Percentiles rank a stretch among this genome's conserved stretches.
These are phyloP conservation scores for Ctena decussata DNA, from an alignment of 2,888 invertebrate species.

Conservation along the genomic window DNA sequence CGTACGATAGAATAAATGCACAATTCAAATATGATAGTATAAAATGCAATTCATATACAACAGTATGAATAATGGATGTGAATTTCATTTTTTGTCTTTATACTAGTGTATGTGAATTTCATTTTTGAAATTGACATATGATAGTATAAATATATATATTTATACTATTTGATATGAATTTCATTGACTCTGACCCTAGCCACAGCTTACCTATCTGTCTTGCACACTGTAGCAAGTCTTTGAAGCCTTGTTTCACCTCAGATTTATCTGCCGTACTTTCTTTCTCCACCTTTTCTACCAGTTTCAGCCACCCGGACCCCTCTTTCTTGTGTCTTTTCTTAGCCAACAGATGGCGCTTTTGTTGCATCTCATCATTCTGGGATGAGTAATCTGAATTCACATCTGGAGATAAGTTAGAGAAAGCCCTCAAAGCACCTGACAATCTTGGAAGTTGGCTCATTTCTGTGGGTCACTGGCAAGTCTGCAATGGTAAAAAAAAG, in stretches of 20 bases:
- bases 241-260: conserved; percentile 70
- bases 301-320: conserved; percentile 75
- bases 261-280: conserved; percentile 64
- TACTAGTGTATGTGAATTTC: too few relatives aligned
- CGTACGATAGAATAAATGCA: too few relatives aligned
- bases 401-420: conserved; percentile 70
- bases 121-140: too few relatives aligned
- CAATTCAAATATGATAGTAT: too few relatives aligned
- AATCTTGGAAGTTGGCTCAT: conserved; percentile 76
- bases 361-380: conserved; percentile 65
- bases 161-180: too few relatives aligned
- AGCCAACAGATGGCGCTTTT: conserved; percentile 70
- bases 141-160: too few relatives aligned
- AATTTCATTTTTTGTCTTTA: too few relatives aligned
- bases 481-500: too few relatives aligned
- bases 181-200: too few relatives aligned
- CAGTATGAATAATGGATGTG: too few relatives aligned
- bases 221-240: conserved; percentile 74
- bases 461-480: too few relatives aligned
- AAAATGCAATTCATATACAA: too few relatives aligned
- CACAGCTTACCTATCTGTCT: conserved; percentile 75
- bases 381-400: conserved; percentile 8
- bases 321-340: conserved; percentile 62
- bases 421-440: conserved; percentile 77
- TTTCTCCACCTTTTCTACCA: conserved; percentile 68